Percentiles rank a stretch among this genome's conserved stretches.
These are phyloP conservation scores for Percina caprodes DNA, from an alignment of 2,113 vertebrate species.

Conservation along the genomic window DNA sequence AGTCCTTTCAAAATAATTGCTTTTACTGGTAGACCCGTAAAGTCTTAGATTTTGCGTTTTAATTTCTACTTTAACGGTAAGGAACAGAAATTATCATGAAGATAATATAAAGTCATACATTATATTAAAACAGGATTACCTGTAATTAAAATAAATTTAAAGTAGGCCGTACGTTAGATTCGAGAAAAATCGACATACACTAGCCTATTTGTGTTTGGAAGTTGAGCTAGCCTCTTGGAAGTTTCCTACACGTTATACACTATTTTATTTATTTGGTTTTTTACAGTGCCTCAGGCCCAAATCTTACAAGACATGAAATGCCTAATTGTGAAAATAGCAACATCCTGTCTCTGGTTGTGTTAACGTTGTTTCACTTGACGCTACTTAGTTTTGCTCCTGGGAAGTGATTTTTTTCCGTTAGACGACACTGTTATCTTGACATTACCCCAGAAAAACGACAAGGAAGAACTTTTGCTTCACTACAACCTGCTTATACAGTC, in stretches of 20 bases:
- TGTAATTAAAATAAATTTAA: too few relatives aligned
- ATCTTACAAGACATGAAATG: not conserved
- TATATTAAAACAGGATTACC: not conserved
- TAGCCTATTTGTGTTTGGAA: not conserved
- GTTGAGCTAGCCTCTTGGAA: fast-evolving
- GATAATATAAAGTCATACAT: not conserved
- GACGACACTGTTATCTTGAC: not conserved
- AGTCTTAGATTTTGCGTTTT: not conserved
- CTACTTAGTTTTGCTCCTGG: not conserved
- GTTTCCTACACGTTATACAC: too few relatives aligned
- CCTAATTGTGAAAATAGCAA: not conserved
- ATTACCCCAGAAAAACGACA: not conserved
- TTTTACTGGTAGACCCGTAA: fast-evolving
- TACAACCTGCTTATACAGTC: not conserved
- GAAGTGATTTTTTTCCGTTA: not conserved
- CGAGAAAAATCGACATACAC: not conserved
- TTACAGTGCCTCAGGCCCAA: not conserved
- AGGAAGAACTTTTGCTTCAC: not conserved
- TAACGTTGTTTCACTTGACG: not conserved
- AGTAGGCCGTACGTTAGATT: too few relatives aligned
- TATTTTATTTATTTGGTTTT: not conserved
- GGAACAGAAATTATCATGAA: fast-evolving
- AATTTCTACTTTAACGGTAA: not conserved
- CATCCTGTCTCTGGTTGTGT: not conserved
- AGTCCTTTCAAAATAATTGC: constrained; percentile 27